Percentiles rank a stretch among this genome's conserved stretches.
Conservation (phyloP, 2,113 vertebrate species). For the Callocephalon fimbriatum region DNA sequence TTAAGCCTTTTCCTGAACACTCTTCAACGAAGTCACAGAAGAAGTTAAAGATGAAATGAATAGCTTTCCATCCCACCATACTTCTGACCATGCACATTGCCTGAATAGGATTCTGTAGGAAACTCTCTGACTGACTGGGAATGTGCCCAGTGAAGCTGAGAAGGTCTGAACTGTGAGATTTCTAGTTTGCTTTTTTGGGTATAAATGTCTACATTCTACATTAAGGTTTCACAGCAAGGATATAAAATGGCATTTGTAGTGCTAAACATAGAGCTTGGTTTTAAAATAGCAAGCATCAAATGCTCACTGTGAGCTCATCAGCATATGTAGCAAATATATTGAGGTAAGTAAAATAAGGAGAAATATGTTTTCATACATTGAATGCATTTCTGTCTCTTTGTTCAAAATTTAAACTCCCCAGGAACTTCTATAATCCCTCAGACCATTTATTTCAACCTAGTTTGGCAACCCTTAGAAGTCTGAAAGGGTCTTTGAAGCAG, state of each 20-base stretch:
- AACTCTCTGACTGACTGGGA: neutral
- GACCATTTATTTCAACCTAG: neutral
- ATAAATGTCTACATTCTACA: neutral
- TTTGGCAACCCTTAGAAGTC: neutral
- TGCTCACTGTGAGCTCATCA: neutral
- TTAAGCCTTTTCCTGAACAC: neutral
- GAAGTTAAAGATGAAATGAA: neutral
- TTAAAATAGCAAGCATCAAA: neutral
- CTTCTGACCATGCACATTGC: neutral
- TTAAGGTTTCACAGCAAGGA: neutral
- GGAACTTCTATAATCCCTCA: neutral
- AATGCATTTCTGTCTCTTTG: neutral
- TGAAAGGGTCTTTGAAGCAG: neutral
- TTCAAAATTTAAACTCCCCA: neutral
- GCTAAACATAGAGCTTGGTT: neutral
- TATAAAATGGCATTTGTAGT: neutral
- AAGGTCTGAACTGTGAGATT: neutral
- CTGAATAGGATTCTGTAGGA: neutral
- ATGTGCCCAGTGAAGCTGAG: neutral
- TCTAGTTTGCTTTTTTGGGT: neutral
- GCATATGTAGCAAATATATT: neutral
- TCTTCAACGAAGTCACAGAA: neutral
- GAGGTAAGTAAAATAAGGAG: neutral
- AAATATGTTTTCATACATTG: neutral
- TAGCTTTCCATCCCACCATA: accelerated